Percentiles rank a stretch among this genome's conserved stretches.
These are phyloP conservation scores for Myripristis jacobus DNA, from an alignment of 2,797 vertebrate species.

Conservation along the genomic window DNA sequence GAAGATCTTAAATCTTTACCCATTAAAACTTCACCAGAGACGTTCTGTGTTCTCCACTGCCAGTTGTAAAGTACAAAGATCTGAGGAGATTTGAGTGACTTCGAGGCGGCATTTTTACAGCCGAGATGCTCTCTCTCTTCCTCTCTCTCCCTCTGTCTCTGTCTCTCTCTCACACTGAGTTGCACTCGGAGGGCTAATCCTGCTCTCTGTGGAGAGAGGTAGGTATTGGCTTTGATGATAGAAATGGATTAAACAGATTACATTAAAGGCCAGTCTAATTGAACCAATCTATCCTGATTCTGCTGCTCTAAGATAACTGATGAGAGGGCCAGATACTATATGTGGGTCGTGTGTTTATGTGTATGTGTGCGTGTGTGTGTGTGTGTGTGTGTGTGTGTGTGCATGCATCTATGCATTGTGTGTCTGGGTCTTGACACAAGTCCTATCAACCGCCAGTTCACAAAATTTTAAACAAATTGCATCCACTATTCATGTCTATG, in stretches of 20 bases:
- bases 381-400: conserved; percentile 17
- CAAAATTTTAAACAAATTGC: no score
- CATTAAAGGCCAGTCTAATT: conserved; percentile 83
- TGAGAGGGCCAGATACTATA: conserved; percentile 69
- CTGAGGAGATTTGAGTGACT: conserved; percentile 54
- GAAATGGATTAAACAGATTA: conserved; percentile 84
- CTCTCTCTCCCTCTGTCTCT: conserved; percentile 24
- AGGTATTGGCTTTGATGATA: conserved; percentile 82
- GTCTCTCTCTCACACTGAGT: conserved; percentile 16
- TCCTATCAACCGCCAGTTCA: no score
- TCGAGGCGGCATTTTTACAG: conserved; percentile 49
- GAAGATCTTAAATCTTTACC: conserved; percentile 76
- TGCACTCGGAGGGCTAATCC: conserved; percentile 72
- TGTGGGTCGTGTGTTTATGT: conserved; percentile 63
- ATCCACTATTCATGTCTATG: no score
- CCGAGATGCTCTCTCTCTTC: conserved; percentile 43
- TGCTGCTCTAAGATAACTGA: conserved; percentile 78
- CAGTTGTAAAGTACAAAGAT: conserved; percentile 70
- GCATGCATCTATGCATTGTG: conserved; percentile 41
- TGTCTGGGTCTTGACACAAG: no score
- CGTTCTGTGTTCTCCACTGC: conserved; percentile 55
- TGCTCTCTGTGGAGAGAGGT: conserved; percentile 67
- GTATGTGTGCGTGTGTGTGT: neutral
- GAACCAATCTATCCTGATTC: conserved; percentile 81
- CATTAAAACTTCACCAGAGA: conserved; percentile 74